Evolutionary conservation across 2,797 vertebrate species (phyloP), one percentile per base, ranked within the genome.

Genomic region (Acanthurus leucopareius): DNA sequence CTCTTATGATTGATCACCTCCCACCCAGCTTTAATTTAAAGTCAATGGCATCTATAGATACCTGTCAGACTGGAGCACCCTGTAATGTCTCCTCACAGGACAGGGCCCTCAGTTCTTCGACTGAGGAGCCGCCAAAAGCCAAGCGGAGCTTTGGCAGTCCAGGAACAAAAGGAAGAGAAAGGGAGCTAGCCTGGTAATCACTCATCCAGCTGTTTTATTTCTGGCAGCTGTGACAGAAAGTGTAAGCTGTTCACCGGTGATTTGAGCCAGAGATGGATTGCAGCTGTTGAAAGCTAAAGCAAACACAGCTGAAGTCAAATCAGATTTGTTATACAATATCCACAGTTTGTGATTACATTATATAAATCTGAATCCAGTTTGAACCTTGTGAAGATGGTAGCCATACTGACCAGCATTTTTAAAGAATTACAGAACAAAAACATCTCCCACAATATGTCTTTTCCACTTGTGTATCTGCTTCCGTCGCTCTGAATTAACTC

Each of bases 11-110:
- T 92, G 93, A 96, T 94, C 88, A 82, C 84, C 71, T 73, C 86
- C 78, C 78, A 79, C 42, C 59, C 63, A 5, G 67, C 90, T 92
- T 91, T 93, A 92, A 95, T 93, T 94, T 88, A 91, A 94, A 93
- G 88, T 86, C 92, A 93, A 86, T 85, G 69, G 44, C 70, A 73
- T 92, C 92, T 90, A 92, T 90, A 95, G 94, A 94, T 94, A 93
- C 90, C 92, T 91, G 93, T 93, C 95, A 93, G 86, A 58, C 71
- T 20, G 1, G 68, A 84, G 83, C 83, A 60, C 79, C 79, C 81
- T 57, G 77, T 86, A 89, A 92, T 87, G 91, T 88, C 79, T 86
- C 86, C 77, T 83, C 74, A 40, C 71, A 54, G 65, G 69, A 66
- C 82, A 3, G 69, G 68, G 73, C 52, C 79, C 49, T 77, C 71